A percentile compares a stretch with the other conserved stretches of the same genome.
Conservation (phyloP, 2,888 invertebrate species). For the Mamestra brassicae region DNA sequence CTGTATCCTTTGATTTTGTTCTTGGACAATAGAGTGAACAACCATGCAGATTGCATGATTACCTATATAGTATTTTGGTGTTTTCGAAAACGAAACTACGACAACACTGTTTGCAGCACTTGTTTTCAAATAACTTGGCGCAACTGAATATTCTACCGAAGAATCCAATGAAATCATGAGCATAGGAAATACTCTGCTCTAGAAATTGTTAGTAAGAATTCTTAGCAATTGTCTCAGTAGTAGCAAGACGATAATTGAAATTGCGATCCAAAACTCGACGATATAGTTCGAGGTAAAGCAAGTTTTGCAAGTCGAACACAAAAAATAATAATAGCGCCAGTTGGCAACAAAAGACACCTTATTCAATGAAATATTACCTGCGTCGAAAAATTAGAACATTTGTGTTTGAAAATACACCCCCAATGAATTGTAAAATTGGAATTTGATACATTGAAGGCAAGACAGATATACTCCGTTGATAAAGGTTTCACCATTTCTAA, state of each 20-base stretch:
- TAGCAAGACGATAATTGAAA: constrained; percentile 1
- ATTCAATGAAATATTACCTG: constrained; percentile 42
- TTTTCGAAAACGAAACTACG: not conserved
- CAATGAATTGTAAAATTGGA: constrained; percentile 35
- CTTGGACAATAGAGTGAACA: too few species aligned
- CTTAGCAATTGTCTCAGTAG: not conserved
- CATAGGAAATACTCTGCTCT: not conserved
- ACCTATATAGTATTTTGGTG: not conserved
- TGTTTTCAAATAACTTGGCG: not conserved
- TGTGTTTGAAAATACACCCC: too few species aligned
- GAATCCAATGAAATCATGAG: not conserved
- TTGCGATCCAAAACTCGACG: not conserved
- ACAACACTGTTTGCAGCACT: too few species aligned
- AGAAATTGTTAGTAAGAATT: constrained; percentile 1
- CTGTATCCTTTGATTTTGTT: not conserved
- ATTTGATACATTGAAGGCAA: constrained; percentile 22
- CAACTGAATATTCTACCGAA: not conserved
- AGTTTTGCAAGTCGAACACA: constrained; percentile 12
- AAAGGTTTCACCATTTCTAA: constrained; percentile 5
- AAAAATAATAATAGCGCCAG: constrained; percentile 34
- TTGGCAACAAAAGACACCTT: constrained; percentile 27
- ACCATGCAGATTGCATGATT: too few species aligned
- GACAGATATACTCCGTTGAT: not conserved
- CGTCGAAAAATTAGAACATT: constrained; percentile 3
- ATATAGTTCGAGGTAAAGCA: constrained; percentile 27